Conservation (phyloP, 2,113 vertebrate genomes). For the Actenoides hombroni region DNA sequence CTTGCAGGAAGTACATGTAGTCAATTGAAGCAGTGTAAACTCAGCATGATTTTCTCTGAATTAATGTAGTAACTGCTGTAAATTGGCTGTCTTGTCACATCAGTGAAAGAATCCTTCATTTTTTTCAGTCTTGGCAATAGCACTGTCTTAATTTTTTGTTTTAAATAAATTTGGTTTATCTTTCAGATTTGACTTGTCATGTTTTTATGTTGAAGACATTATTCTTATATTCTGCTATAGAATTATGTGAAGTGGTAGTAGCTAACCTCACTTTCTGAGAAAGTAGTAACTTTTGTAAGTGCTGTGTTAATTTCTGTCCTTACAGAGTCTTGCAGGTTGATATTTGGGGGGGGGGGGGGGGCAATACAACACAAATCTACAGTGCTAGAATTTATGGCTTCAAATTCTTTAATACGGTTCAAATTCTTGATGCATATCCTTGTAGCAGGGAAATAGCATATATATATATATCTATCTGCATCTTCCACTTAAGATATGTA, state of each 20-base stretch:
- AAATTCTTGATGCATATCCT: neutral
- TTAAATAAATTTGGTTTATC: constrained; percentile 54
- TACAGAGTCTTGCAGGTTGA: neutral
- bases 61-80: constrained; percentile 23
- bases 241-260: neutral
- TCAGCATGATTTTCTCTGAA: neutral
- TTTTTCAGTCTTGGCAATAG: neutral
- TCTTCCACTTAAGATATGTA: neutral
- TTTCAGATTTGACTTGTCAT: constrained; percentile 3
- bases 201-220: neutral
- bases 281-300: neutral
- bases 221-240: neutral
- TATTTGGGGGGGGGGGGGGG: neutral
- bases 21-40: neutral
- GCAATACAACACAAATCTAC: neutral
- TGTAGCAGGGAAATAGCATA: neutral
- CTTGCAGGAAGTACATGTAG: neutral
- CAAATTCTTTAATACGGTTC: neutral
- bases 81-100: neutral
- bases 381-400: neutral
- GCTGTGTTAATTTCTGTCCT: neutral
- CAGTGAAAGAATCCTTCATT: neutral
- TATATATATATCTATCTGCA: neutral
- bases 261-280: neutral
- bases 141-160: constrained; percentile 18